Base-by-base conservation (phyloP, 2,113 vertebrate genomes). In the Aegotheles bennettii region DNA sequence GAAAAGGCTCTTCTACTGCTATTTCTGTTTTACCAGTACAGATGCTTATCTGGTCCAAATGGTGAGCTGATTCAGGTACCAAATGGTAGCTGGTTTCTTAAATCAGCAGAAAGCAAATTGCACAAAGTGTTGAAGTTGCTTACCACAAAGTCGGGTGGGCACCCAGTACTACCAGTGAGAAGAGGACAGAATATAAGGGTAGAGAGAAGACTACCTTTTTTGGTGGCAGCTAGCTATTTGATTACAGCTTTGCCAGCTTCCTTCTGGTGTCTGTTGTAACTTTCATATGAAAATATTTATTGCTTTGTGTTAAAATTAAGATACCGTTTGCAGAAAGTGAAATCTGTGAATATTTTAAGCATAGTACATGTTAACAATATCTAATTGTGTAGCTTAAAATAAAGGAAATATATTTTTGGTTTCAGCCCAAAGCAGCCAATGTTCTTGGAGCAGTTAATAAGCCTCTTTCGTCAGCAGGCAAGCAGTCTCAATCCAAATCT, bases 361-460 rank as follows among this genome's bases (percentile, higher is more conserved):
- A 75, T 87, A 84, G 83, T 95, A 43, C 50, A 47, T 97, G 67
- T 92, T 96, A 78, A 96, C 78, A 63, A 45, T 48, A 79, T 93
- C 69, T 65, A 83, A 92, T 87, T 2, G 15, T 90, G 56, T 93
- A 95, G 88, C 56, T 96, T 94, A 85, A 96, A 96, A 84, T 95
- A 94, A 96, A 87, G 91, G 71, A 75, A 89, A 79, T 93, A 36
- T 88, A 64, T 97, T 97, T 98, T 97, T 98, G 89, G 59, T 97
- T 97, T 92, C 94, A 99, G 99, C 99, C 99, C 68, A 99, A 99
- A 98, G 99, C 99, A 47, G 98, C 99, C 68, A 99, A 99, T 90
- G 99, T 99, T 90, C 98, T 99, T 87, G 99, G 99, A 40, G 99
- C 99, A 33, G 99, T 99, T 84, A 99, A 99, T 98, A 99, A 99